Conservation (phyloP, 2,113 vertebrate genomes). For the Hoplias malabaricus region DNA sequence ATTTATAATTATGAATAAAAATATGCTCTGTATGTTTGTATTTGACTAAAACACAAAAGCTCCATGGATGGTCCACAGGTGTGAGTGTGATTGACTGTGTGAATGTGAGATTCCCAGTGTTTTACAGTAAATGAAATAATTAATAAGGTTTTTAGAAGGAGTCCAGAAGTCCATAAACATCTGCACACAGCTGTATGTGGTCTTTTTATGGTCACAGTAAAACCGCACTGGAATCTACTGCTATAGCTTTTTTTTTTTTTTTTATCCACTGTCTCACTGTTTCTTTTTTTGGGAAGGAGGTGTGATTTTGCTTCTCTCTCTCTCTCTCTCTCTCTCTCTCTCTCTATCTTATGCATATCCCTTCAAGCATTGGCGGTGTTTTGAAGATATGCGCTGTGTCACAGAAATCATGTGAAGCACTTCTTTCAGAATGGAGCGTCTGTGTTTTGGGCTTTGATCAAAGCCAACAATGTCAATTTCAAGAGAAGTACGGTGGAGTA, state of each 20-base stretch:
- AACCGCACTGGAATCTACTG: too few species aligned
- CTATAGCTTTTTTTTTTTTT: not conserved
- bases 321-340: not conserved
- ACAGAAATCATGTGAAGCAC: slow-evolving; percentile 72
- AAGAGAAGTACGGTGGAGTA: slow-evolving; percentile 69
- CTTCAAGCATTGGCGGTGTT: slow-evolving; percentile 67
- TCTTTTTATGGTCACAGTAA: too few species aligned
- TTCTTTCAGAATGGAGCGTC: slow-evolving; percentile 69
- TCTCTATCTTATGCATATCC: slow-evolving; percentile 42
- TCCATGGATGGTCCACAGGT: too few species aligned
- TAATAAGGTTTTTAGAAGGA: too few species aligned
- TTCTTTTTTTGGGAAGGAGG: not conserved
- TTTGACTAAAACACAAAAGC: too few species aligned
- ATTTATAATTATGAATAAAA: too few species aligned
- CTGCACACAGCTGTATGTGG: too few species aligned
- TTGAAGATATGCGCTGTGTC: slow-evolving; percentile 69
- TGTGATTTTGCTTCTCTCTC: not conserved
- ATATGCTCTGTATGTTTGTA: too few species aligned
- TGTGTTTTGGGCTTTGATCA: slow-evolving; percentile 76
- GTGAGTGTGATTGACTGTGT: too few species aligned
- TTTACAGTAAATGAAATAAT: too few species aligned
- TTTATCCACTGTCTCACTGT: not conserved
- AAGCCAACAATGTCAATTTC: slow-evolving; percentile 75
- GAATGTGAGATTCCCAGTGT: too few species aligned
- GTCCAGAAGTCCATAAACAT: too few species aligned